These are phyloP conservation scores for Cyprinodon brontotheroides DNA, from an alignment of 2,113 vertebrate genomes.

Conservation along the genomic window DNA sequence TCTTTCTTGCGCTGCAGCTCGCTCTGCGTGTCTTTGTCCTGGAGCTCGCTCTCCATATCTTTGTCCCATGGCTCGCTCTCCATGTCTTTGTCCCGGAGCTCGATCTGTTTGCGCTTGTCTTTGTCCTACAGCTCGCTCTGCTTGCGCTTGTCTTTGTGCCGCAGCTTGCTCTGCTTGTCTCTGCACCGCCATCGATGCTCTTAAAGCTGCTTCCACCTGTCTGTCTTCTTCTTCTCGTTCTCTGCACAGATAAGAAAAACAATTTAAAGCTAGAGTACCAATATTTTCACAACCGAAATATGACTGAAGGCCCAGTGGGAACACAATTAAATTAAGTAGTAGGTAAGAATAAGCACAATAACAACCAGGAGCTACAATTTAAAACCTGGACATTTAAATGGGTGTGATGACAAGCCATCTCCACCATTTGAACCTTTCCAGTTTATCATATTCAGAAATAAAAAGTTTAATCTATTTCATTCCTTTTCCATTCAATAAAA, in stretches of 20 bases:
- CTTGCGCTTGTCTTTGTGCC: slow-evolving; percentile 29
- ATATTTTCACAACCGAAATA: neutral
- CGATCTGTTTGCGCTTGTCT: slow-evolving; percentile 81
- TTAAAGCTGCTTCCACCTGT: slow-evolving; percentile 88
- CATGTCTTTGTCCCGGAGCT: slow-evolving; percentile 80
- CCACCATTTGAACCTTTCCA: too few relatives aligned
- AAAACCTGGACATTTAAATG: too few relatives aligned
- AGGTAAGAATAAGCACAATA: too few relatives aligned
- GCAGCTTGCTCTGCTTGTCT: slow-evolving; percentile 84
- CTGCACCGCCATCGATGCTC: slow-evolving; percentile 84
- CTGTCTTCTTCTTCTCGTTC: slow-evolving; percentile 96
- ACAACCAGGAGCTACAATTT: too few relatives aligned
- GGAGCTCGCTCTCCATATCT: slow-evolving; percentile 47
- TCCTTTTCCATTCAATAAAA: too few relatives aligned
- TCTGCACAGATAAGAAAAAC: slow-evolving; percentile 66
- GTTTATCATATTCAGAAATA: too few relatives aligned
- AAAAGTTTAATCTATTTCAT: too few relatives aligned
- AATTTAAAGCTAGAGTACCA: neutral
- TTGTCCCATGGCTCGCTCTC: slow-evolving; percentile 74
- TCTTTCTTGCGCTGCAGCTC: slow-evolving; percentile 79
- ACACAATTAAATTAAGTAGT: too few relatives aligned
- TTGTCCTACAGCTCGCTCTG: slow-evolving; percentile 22
- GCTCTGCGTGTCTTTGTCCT: slow-evolving; percentile 82
- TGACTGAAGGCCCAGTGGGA: neutral
- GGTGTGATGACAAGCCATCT: too few relatives aligned